phyloP scores from a whole-genome alignment of 2,888 invertebrate genomes.

The Copidosoma aretas region DNA sequence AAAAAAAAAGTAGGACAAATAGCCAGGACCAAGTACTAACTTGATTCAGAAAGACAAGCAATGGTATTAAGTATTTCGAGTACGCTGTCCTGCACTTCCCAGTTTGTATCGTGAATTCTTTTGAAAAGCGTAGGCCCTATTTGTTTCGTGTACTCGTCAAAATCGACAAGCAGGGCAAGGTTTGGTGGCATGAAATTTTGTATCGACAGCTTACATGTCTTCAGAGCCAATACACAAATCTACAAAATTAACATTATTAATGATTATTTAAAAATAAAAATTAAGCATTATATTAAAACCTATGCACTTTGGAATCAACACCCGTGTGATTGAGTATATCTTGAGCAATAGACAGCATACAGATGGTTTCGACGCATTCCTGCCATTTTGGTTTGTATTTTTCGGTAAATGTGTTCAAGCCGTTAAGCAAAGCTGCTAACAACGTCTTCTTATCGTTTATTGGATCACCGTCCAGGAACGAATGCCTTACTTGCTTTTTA shows the following conservation, averaged over 20 bases:
- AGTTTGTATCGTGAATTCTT: slow-evolving; percentile 75
- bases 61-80: slow-evolving; percentile 76
- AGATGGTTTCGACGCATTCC: slow-evolving; percentile 78
- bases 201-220: slow-evolving; percentile 73
- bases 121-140: slow-evolving; percentile 73
- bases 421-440: slow-evolving; percentile 72
- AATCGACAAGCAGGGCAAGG: slow-evolving; percentile 75
- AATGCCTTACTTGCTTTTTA: slow-evolving; percentile 3
- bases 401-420: slow-evolving; percentile 70
- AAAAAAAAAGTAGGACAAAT: not conserved
- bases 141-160: slow-evolving; percentile 68
- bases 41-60: slow-evolving; percentile 73
- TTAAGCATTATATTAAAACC: not conserved
- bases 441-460: slow-evolving; percentile 64
- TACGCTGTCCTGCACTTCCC: slow-evolving; percentile 82
- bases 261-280: slow-evolving; percentile 11
- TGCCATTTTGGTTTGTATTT: slow-evolving; percentile 79
- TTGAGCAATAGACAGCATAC: slow-evolving; percentile 67
- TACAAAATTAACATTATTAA: slow-evolving; percentile 52
- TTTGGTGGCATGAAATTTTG: slow-evolving; percentile 80
- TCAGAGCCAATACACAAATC: slow-evolving; percentile 75
- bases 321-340: slow-evolving; percentile 66
- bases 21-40: slow-evolving; percentile 66
- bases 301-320: slow-evolving; percentile 64
- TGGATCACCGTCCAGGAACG: slow-evolving; percentile 56